These are phyloP conservation scores for Drosophila kurseongensis DNA, from an alignment of 1,140 invertebrate species.

Conservation along the genomic window DNA sequence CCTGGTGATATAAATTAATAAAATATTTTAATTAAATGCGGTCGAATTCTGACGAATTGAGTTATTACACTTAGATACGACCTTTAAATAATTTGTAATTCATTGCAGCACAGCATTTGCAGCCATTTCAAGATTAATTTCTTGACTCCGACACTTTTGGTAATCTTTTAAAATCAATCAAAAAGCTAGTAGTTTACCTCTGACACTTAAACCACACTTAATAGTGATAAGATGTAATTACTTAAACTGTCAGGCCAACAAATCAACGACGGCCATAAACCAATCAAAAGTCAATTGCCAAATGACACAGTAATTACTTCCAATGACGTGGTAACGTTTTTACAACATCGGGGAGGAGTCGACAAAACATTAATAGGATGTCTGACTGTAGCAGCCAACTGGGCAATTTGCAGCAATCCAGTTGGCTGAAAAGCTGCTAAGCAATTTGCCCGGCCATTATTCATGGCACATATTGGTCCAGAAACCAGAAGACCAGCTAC, in stretches of 20 bases:
- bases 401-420: slow-evolving; percentile 46
- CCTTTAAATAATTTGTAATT: slow-evolving; percentile 2
- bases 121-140: slow-evolving; percentile 15
- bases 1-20: slow-evolving; percentile 30
- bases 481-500: slow-evolving; percentile 5
- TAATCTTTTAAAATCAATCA: slow-evolving; percentile 16
- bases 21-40: slow-evolving; percentile 67
- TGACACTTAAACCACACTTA: slow-evolving; percentile 25
- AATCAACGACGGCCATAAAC: slow-evolving; percentile 31
- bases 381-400: slow-evolving; percentile 48
- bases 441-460: slow-evolving; percentile 79
- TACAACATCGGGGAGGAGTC: slow-evolving; percentile 21
- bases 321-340: slow-evolving; percentile 67
- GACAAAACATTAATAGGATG: slow-evolving; percentile 47
- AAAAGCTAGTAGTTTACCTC: slow-evolving; percentile 5
- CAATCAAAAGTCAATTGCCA: slow-evolving; percentile 67
- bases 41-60: slow-evolving; percentile 10
- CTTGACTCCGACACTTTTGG: not conserved
- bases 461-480: slow-evolving; percentile 73
- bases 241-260: slow-evolving; percentile 29
- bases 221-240: slow-evolving; percentile 32
- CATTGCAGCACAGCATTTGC: not conserved
- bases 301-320: slow-evolving; percentile 71
- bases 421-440: slow-evolving; percentile 38
- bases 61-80: slow-evolving; percentile 19